A percentile compares a stretch with the other conserved stretches of the same genome.
Evolutionary conservation across 2,888 invertebrate genomes (phyloP).

Genomic region (Patella depressa): DNA sequence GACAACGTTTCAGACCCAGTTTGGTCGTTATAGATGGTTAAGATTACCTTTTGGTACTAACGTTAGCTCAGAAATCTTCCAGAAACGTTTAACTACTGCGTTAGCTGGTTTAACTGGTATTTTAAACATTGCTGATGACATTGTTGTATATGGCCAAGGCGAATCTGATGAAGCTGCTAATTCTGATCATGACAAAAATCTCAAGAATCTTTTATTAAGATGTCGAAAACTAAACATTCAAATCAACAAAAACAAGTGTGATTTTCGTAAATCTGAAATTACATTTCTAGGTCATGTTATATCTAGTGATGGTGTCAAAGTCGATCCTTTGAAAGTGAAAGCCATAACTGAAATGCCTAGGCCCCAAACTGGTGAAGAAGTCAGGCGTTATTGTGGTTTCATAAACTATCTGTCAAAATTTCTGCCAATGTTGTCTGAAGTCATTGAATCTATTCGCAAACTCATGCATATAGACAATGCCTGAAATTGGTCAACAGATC

Average conservation of each 20-base stretch:
- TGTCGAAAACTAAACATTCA: conserved; percentile 1
- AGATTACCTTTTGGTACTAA: conserved; percentile 37
- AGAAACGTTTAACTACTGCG: too few species aligned
- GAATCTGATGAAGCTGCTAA: too few species aligned
- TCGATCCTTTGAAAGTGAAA: too few species aligned
- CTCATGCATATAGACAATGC: conserved; percentile 18
- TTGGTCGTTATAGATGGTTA: conserved; percentile 23
- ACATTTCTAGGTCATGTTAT: too few species aligned
- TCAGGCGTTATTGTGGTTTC: conserved; percentile 31
- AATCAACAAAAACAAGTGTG: neutral
- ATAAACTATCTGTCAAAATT: conserved; percentile 40
- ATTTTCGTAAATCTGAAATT: too few species aligned
- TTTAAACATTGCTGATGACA: too few species aligned
- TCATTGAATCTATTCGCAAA: conserved; percentile 25
- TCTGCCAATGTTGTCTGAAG: conserved; percentile 30
- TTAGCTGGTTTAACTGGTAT: too few species aligned
- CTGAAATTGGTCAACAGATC: conserved; percentile 28
- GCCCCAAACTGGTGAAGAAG: conserved; percentile 30
- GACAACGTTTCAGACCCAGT: conserved; percentile 28
- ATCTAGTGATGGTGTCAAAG: too few species aligned
- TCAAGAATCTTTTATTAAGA: conserved; percentile 22
- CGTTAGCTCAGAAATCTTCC: conserved; percentile 31
- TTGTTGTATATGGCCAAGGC: too few species aligned
- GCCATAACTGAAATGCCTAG: conserved; percentile 30
- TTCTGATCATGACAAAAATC: too few species aligned